Base-by-base conservation (phyloP, 2,888 invertebrate genomes). In the Drosophila colorata region DNA sequence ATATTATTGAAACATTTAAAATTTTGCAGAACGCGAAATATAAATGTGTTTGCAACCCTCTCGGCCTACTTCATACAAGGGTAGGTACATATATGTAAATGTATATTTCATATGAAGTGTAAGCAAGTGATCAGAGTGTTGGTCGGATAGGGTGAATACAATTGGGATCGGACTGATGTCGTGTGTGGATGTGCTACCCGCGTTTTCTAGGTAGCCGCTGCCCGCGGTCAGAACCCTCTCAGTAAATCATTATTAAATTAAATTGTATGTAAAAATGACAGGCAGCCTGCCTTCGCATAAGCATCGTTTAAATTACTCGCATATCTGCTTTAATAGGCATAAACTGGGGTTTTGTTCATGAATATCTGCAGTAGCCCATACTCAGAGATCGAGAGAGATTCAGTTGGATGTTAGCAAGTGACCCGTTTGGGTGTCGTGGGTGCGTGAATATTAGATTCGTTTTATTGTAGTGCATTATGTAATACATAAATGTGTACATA, bases 201-300 rank as follows among this genome's bases (percentile, higher is more conserved):
- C 40, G 25, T 46, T 67, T 53, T 67, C 40, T 51, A 38, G 51
- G 47, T 55, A 63, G 55, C 20, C 48, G 38, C 35, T 75, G 43
- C 35, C 37, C 18, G 48, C 44, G 40, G 25, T 18, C 55, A 49
- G 57, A 80, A 69, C 83, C 88, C 84, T 73, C 88, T 73, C 69
- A 44, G 66, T 78, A 80, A 87, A 81, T 87, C 85, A 81, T 87
- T 81, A 87, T 87, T 80, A 88, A 88, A 88, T 88, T 88, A 78
- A 84, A 87, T 77, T 78, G 74, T 69, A 84, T 88, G 74, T 75
- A 71, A 66, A 86, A 87, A 59, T 64, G 67, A 70, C 78, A 65
- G 59, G 43, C 73, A 55, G 73, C 47, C 53, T 53, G 64, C 57
- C 60, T 70, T 70, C 28, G 55, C 53, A 58, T 58, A 65, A 66